These are phyloP conservation scores for Stichodactyla mertensii DNA, from an alignment of 64 coral and sea anemone species.

Conservation along the genomic window DNA sequence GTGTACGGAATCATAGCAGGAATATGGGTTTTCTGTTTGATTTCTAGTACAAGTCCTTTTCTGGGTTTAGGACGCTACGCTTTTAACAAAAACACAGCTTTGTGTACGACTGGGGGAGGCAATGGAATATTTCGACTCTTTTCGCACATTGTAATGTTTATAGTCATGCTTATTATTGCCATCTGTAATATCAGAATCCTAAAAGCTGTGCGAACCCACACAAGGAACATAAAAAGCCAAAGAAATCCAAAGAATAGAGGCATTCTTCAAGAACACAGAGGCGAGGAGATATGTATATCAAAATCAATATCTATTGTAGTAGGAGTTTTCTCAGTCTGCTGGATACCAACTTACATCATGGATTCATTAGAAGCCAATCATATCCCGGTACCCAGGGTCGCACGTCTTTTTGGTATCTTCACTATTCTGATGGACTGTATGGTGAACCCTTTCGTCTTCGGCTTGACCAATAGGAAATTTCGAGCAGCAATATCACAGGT, in stretches of 20 bases:
- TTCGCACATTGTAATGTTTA: constrained; percentile 17
- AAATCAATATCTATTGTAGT: constrained; percentile 45
- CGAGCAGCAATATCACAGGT: constrained; percentile 1
- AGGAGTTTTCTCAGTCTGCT: constrained; percentile 40
- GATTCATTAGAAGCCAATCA: constrained; percentile 32
- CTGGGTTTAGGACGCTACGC: constrained; percentile 39
- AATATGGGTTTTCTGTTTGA: constrained; percentile 41
- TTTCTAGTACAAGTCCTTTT: constrained; percentile 17
- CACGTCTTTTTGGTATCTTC: constrained; percentile 41
- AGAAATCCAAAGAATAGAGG: neutral
- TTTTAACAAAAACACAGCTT: constrained; percentile 37
- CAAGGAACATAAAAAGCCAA: neutral
- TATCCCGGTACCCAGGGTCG: constrained; percentile 15
- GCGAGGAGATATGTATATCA: constrained; percentile 43
- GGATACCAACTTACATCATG: constrained; percentile 48
- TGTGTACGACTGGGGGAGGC: constrained; percentile 27
- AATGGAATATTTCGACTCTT: constrained; percentile 22
- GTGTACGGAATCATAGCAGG: constrained; percentile 23
- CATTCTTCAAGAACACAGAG: neutral
- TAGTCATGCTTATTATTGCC: constrained; percentile 25
- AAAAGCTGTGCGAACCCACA: constrained; percentile 17
- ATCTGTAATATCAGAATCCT: constrained; percentile 47
- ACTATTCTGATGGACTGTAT: constrained; percentile 38
- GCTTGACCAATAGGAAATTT: constrained; percentile 25
- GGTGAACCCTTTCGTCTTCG: constrained; percentile 45